Conservation (phyloP, 2,797 vertebrate genomes). For the Megaceryle alcyon region DNA sequence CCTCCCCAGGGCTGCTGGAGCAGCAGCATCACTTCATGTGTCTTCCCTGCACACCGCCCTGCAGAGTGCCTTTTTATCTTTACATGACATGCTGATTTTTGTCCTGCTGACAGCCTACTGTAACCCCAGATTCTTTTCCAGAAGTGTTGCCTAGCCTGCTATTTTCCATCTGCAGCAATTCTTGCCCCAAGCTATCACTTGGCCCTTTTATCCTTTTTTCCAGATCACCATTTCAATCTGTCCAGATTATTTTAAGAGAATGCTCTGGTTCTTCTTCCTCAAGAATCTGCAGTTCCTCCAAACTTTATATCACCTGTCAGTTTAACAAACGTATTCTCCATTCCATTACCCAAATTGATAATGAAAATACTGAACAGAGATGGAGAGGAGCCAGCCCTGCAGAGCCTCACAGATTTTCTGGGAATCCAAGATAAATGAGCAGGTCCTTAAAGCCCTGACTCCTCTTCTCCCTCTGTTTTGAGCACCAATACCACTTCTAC, state of each 20-base stretch:
- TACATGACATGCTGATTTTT: not conserved
- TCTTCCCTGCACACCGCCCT: not conserved
- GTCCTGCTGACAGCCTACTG: not conserved
- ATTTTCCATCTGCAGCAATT: not conserved
- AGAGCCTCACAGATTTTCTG: constrained; percentile 54
- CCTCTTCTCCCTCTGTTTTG: not conserved
- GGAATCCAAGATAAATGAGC: constrained; percentile 40
- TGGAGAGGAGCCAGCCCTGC: constrained; percentile 61
- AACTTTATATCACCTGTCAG: constrained; percentile 42
- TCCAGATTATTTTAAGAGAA: not conserved
- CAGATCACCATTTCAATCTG: constrained; percentile 25
- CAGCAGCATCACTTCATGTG: not conserved
- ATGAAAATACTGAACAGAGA: constrained; percentile 59
- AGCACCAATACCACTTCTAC: not conserved
- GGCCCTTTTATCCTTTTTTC: not conserved
- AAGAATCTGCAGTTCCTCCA: not conserved
- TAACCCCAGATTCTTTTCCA: not conserved
- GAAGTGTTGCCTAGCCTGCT: not conserved
- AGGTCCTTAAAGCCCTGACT: not conserved
- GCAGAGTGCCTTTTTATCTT: not conserved
- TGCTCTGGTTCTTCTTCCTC: not conserved
- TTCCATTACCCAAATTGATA: constrained; percentile 63
- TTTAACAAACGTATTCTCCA: constrained; percentile 48
- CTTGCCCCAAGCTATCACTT: not conserved
- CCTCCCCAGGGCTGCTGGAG: not conserved